phyloP scores from a whole-genome alignment of 2,113 vertebrate species.

The Perca flavescens region DNA sequence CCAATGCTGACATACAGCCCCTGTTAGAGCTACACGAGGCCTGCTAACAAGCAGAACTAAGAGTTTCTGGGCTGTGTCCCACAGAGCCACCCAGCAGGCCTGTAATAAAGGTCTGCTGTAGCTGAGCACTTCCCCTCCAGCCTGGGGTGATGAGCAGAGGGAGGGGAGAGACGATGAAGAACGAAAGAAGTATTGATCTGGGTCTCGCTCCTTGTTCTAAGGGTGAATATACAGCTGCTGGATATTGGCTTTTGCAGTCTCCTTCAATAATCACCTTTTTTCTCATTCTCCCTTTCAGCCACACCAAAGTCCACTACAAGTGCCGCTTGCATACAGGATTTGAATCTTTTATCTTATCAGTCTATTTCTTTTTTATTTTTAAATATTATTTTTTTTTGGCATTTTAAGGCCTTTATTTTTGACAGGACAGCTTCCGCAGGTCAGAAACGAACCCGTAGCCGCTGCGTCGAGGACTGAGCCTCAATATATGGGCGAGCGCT shows the following conservation, averaged over 20 bases:
- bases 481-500: too few relatives aligned
- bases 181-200: constrained; percentile 64
- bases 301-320: background rate
- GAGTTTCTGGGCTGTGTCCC: constrained; percentile 49
- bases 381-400: too few relatives aligned
- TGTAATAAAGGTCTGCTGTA: constrained; percentile 68
- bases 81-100: constrained; percentile 55
- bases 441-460: too few relatives aligned
- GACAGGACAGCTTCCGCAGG: too few relatives aligned
- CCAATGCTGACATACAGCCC: constrained; percentile 40
- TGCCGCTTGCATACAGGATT: background rate
- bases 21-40: constrained; percentile 39
- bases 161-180: constrained; percentile 6
- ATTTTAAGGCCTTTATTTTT: too few relatives aligned
- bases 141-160: constrained; percentile 60
- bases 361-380: background rate
- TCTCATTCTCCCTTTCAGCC: constrained; percentile 26
- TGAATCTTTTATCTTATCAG: background rate
- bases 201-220: constrained; percentile 68
- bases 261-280: constrained; percentile 70
- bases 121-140: constrained; percentile 55
- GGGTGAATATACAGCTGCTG: constrained; percentile 66
- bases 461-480: too few relatives aligned
- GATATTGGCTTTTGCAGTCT: constrained; percentile 67
- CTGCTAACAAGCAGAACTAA: constrained; percentile 64